Evolutionary conservation across 1,140 invertebrate species (phyloP).

Genomic region (Cydia splendana): DNA sequence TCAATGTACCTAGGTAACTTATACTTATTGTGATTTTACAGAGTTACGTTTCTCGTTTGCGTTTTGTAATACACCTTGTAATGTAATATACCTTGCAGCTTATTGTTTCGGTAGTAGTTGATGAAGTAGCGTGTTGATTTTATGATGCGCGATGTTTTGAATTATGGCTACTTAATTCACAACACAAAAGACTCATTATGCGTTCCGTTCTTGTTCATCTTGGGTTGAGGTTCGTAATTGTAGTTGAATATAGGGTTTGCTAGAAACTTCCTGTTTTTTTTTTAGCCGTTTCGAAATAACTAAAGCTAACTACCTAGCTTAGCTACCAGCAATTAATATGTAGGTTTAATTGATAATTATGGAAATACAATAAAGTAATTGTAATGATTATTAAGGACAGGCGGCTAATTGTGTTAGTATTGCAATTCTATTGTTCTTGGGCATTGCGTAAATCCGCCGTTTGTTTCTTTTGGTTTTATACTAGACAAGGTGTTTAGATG

Average conservation of each 20-base stretch:
- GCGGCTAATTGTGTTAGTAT: background rate
- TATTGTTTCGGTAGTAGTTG: too few species aligned
- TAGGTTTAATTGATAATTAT: background rate
- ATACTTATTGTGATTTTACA: too few species aligned
- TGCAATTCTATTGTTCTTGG: slow-evolving; percentile 43
- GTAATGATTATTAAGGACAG: background rate
- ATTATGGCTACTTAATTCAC: too few species aligned
- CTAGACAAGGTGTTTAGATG: slow-evolving; percentile 25
- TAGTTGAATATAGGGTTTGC: background rate
- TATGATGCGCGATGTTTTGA: too few species aligned
- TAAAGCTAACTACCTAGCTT: background rate
- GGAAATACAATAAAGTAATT: background rate
- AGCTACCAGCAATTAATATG: background rate
- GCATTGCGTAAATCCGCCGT: slow-evolving; percentile 48
- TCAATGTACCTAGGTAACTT: too few species aligned
- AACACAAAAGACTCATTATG: too few species aligned
- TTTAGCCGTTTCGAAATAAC: background rate
- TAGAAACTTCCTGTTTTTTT: background rate
- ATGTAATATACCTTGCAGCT: too few species aligned
- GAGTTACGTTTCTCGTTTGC: too few species aligned
- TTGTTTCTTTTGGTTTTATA: slow-evolving; percentile 38
- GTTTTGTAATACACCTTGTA: too few species aligned
- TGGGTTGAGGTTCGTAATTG: too few species aligned
- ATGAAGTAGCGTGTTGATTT: too few species aligned
- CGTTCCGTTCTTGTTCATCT: too few species aligned